Evolutionary conservation across 2,113 vertebrate species (phyloP).

Genomic region (Triplophysa tibetana): DNA sequence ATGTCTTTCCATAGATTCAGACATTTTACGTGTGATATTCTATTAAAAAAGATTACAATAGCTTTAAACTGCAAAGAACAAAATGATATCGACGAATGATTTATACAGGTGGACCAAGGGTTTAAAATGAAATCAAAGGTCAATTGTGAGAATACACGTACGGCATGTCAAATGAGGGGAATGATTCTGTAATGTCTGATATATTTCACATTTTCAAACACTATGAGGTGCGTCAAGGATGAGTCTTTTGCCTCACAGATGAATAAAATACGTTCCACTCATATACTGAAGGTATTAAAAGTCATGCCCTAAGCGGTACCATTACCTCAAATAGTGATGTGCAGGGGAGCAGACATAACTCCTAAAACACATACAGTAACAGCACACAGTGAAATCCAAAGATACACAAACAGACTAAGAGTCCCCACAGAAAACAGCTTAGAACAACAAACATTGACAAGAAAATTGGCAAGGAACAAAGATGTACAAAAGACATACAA

Average conservation of each 20-base stretch:
- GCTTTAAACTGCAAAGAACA: neutral
- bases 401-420: slow-evolving; percentile 49
- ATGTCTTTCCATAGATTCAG: too few relatives aligned
- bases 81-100: neutral
- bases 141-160: slow-evolving; percentile 6
- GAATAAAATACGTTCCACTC: slow-evolving; percentile 15
- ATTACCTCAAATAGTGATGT: slow-evolving; percentile 78
- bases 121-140: slow-evolving; percentile 8
- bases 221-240: slow-evolving; percentile 37
- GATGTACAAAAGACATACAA: slow-evolving; percentile 44
- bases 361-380: slow-evolving; percentile 77
- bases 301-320: slow-evolving; percentile 36
- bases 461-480: slow-evolving; percentile 14
- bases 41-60: neutral
- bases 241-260: slow-evolving; percentile 39
- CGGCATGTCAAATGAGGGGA: slow-evolving; percentile 34
- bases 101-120: neutral
- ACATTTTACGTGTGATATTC: neutral
- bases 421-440: slow-evolving; percentile 48
- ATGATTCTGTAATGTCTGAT: slow-evolving; percentile 20
- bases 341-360: slow-evolving; percentile 79
- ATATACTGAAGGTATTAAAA: slow-evolving; percentile 14
- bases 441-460: slow-evolving; percentile 42
- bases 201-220: slow-evolving; percentile 8
- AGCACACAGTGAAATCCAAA: slow-evolving; percentile 69